These are phyloP conservation scores for Andrena praecox DNA, from an alignment of 2,888 invertebrate species.

Conservation along the genomic window DNA sequence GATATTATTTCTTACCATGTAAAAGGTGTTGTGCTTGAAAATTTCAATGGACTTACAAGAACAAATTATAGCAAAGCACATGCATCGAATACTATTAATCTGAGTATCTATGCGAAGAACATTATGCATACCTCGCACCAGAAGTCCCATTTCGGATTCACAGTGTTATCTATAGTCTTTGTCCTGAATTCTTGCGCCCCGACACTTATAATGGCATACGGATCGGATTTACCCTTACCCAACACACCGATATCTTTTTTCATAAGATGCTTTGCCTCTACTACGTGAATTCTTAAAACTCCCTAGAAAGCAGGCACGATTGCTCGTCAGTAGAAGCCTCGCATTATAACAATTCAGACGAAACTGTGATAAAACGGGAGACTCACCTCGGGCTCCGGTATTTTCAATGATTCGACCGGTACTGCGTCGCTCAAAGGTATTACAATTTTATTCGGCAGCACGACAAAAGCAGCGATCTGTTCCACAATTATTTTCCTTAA, in stretches of 20 bases:
- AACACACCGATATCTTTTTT: constrained; percentile 97
- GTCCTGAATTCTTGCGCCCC: constrained; percentile 98
- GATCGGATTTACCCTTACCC: constrained; percentile 98
- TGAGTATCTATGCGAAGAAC: constrained; percentile 33
- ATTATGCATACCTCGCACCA: constrained; percentile 96
- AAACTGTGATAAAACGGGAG: constrained; percentile 15
- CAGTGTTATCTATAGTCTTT: constrained; percentile 95
- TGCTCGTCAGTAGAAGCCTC: background rate
- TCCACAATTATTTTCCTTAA: constrained; percentile 95
- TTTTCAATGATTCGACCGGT: constrained; percentile 92
- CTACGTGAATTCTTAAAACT: constrained; percentile 95
- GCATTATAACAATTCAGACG: background rate
- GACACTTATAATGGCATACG: constrained; percentile 96
- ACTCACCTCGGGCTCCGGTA: constrained; percentile 96
- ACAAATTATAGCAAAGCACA: constrained; percentile 73
- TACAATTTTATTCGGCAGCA: constrained; percentile 97
- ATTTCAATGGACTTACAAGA: constrained; percentile 53
- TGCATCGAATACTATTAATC: constrained; percentile 69
- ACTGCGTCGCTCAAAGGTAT: constrained; percentile 95
- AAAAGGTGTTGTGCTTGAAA: constrained; percentile 57
- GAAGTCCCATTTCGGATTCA: constrained; percentile 98
- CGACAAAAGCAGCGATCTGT: constrained; percentile 96
- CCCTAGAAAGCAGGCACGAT: constrained; percentile 88
- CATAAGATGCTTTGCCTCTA: constrained; percentile 97
- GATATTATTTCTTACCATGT: constrained; percentile 62